A percentile compares a stretch with the other conserved stretches of the same genome.
These are phyloP conservation scores for Drosophila stalkeri DNA, from an alignment of 2,888 invertebrate genomes.

Conservation along the genomic window DNA sequence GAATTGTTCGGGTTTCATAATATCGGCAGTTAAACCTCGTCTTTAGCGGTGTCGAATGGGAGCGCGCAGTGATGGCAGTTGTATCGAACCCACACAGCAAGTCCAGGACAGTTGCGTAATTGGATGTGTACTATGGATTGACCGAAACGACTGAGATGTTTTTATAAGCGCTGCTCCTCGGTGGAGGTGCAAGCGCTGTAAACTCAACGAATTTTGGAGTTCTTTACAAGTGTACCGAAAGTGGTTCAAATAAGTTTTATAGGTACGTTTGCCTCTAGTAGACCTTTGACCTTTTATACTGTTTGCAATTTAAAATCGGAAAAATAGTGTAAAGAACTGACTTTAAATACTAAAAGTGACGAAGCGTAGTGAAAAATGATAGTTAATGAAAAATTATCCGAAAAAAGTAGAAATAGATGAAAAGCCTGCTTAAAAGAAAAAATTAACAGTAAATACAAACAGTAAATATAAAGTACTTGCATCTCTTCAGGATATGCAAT, in stretches of 20 bases:
- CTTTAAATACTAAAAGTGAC: conserved; percentile 51
- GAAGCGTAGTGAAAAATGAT: conserved; percentile 33
- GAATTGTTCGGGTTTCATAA: conserved; percentile 60
- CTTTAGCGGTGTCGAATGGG: background rate
- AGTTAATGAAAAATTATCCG: conserved; percentile 2
- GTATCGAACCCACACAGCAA: background rate
- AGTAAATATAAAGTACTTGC: too few species aligned
- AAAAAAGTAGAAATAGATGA: conserved; percentile 1
- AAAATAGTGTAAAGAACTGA: conserved; percentile 25
- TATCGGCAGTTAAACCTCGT: conserved; percentile 38
- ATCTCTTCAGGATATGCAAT: too few species aligned
- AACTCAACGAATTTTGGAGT: conserved; percentile 23
- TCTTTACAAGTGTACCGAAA: conserved; percentile 15
- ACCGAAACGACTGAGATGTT: conserved; percentile 7
- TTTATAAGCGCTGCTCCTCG: conserved; percentile 11
- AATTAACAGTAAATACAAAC: background rate
- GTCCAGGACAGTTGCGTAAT: background rate
- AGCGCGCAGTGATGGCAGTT: conserved; percentile 5
- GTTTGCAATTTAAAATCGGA: conserved; percentile 51
- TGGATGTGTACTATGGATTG: background rate
- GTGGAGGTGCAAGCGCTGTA: conserved; percentile 7
- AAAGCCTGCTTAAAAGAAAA: conserved; percentile 35
- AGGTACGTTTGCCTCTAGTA: background rate
- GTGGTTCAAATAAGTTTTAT: conserved; percentile 17
- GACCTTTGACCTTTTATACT: conserved; percentile 34